Conservation (phyloP, 2,797 vertebrate genomes). For the Gymnoscopelus braueri region DNA sequence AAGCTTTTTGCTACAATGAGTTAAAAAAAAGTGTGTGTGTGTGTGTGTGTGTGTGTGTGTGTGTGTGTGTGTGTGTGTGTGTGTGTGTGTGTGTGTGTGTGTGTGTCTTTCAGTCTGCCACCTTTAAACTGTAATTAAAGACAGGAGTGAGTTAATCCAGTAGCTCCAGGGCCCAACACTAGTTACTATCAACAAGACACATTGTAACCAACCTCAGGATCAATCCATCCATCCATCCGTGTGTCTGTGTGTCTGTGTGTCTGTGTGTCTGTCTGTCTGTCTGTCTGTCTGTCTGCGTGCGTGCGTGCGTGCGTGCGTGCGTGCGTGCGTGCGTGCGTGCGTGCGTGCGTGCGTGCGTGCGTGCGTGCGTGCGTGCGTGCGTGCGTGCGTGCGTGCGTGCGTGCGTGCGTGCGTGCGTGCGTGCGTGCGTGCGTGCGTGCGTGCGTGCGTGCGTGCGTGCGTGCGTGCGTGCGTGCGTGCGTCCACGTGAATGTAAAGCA, state of each 20-base stretch:
- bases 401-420: too few relatives aligned
- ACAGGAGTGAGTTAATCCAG: conserved; percentile 66
- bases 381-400: too few relatives aligned
- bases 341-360: conserved; percentile 1
- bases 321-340: conserved; percentile 3
- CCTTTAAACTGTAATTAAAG: conserved; percentile 67
- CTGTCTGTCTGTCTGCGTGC: not conserved
- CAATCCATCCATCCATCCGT: not conserved
- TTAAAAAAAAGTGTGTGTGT: conserved; percentile 17
- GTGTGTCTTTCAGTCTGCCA: conserved; percentile 10
- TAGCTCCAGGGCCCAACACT: conserved; percentile 49
- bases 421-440: conserved; percentile 1
- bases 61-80: conserved; percentile 19
- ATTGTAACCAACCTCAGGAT: not conserved
- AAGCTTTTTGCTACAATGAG: not conserved
- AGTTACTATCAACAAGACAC: conserved; percentile 54
- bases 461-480: conserved; percentile 1
- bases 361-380: too few relatives aligned
- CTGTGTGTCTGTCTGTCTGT: not conserved
- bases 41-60: conserved; percentile 19
- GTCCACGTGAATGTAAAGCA: not conserved
- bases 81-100: conserved; percentile 17
- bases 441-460: conserved; percentile 3
- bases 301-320: not conserved
- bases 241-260: not conserved